Conservation (phyloP, 1,140 invertebrate species). For the Zaprionus camerounensis region DNA sequence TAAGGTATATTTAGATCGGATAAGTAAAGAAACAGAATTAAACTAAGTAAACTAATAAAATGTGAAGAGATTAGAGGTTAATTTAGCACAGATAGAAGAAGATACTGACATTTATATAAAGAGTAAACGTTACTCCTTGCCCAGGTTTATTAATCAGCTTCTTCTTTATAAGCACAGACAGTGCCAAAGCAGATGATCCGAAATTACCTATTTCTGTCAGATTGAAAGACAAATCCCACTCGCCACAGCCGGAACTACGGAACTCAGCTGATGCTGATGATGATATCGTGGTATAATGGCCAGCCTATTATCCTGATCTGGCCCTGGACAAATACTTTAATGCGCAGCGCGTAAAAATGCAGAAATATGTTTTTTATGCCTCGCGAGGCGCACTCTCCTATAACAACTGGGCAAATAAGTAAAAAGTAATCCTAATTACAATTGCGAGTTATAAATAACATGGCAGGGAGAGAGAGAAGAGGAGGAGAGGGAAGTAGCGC, state of each 20-base stretch:
- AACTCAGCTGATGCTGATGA: neutral
- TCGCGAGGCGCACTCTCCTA: constrained; percentile 34
- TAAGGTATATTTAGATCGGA: too few species aligned
- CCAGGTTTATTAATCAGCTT: too few species aligned
- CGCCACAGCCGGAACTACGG: neutral
- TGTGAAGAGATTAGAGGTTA: too few species aligned
- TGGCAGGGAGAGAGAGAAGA: constrained; percentile 34
- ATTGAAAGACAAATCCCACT: neutral
- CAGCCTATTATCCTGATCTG: constrained; percentile 59
- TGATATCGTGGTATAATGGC: constrained; percentile 23
- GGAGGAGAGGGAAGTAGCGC: neutral
- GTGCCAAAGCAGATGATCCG: neutral
- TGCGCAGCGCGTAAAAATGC: constrained; percentile 62
- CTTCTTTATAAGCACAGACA: neutral
- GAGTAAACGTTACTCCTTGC: too few species aligned
- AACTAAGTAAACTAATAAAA: too few species aligned
- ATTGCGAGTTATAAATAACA: constrained; percentile 81
- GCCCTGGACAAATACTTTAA: constrained; percentile 72
- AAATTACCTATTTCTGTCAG: neutral
- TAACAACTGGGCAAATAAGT: constrained; percentile 77
- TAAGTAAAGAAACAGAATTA: too few species aligned
- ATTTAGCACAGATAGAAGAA: too few species aligned
- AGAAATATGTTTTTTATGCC: constrained; percentile 73
- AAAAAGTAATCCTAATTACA: constrained; percentile 82
- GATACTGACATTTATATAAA: too few species aligned